These are phyloP conservation scores for Styela clava DNA, from an alignment of 23 tunicate genomes.

Conservation along the genomic window DNA sequence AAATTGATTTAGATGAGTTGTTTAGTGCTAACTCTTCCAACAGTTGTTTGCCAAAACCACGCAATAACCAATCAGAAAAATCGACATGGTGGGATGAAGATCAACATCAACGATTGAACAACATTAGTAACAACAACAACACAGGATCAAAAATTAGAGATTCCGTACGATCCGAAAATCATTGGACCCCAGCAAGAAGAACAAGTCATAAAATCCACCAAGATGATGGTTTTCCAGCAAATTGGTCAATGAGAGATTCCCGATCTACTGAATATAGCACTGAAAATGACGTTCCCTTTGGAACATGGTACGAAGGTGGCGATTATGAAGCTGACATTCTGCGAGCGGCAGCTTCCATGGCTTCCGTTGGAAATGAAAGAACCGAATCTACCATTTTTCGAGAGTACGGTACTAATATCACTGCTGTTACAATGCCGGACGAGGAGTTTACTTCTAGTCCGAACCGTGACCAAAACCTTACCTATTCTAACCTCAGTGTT, in stretches of 20 bases:
- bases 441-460: not conserved
- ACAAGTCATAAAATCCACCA: not conserved
- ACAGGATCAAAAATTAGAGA: not conserved
- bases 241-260: conserved; percentile 4
- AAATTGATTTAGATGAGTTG: not conserved
- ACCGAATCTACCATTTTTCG: not conserved
- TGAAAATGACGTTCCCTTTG: conserved; percentile 3
- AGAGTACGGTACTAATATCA: not conserved
- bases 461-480: not conserved
- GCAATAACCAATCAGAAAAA: not conserved
- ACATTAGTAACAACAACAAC: conserved; percentile 30
- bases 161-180: not conserved
- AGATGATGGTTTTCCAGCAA: not conserved
- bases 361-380: not conserved
- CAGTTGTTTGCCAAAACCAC: not conserved
- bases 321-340: conserved; percentile 27
- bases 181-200: conserved; percentile 18
- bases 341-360: not conserved
- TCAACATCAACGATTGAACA: not conserved
- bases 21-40: not conserved
- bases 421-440: not conserved
- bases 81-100: conserved; percentile 11
- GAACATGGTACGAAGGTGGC: conserved; percentile 25
- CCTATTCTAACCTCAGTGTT: not conserved
- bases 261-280: not conserved